Conservation (phyloP, 2,888 invertebrate species). For the Nipponacmea schrenckii region DNA sequence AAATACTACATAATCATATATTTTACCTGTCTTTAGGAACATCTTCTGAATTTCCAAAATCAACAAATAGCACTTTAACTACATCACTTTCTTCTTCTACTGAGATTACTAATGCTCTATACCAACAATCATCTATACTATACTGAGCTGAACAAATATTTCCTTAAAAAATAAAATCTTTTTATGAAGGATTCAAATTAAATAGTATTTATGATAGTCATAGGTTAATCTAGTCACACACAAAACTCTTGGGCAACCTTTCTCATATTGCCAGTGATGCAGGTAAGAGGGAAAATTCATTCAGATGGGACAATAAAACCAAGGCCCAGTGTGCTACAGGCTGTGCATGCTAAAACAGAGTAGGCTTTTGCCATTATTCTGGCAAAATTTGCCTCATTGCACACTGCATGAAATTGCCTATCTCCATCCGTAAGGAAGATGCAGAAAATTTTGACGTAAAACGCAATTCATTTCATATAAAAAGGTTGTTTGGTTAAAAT, state of each 20-base stretch:
- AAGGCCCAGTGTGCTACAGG: no score
- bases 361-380: no score
- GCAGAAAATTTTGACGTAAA: no score
- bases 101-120: slow-evolving; percentile 74
- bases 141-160: slow-evolving; percentile 71
- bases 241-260: slow-evolving; percentile 16
- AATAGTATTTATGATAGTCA: not conserved
- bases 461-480: no score
- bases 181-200: not conserved
- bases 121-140: slow-evolving; percentile 77
- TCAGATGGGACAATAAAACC: no score
- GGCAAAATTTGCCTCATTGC: no score
- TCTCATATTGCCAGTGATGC: slow-evolving; percentile 15
- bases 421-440: no score
- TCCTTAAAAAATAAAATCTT: slow-evolving; percentile 34
- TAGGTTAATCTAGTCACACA: slow-evolving; percentile 21
- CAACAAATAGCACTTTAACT: slow-evolving; percentile 73
- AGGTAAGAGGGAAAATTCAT: no score
- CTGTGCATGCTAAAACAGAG: no score
- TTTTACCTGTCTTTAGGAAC: slow-evolving; percentile 62
- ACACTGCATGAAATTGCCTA: no score
- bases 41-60: slow-evolving; percentile 72
- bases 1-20: no score
- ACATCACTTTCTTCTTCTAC: slow-evolving; percentile 66
- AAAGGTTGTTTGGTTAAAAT: no score